phyloP scores from a whole-genome alignment of 2,888 invertebrate species.

The Seladonia tumulorum region DNA sequence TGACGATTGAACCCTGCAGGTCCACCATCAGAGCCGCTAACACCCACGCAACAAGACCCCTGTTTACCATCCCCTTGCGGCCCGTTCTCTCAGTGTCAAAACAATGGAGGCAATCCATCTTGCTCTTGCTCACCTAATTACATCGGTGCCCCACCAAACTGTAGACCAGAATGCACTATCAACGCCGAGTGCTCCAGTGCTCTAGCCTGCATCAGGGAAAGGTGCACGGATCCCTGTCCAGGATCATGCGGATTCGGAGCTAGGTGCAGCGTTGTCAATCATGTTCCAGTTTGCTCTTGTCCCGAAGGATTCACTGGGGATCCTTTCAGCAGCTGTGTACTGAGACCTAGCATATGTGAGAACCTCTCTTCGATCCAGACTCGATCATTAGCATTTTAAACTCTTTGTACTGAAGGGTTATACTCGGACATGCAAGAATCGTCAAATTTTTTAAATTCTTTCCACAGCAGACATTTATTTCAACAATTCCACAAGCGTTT shows the following conservation, averaged over 20 bases:
- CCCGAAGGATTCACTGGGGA: conserved; percentile 90
- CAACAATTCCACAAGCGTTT: too few species aligned
- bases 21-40: conserved; percentile 24
- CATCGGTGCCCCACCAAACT: conserved; percentile 86
- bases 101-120: conserved; percentile 85
- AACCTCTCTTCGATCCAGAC: neutral
- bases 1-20: conserved; percentile 23
- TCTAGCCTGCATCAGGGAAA: conserved; percentile 91
- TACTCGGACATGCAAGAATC: neutral
- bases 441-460: neutral
- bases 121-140: conserved; percentile 85
- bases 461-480: neutral
- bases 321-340: conserved; percentile 87
- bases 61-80: conserved; percentile 88
- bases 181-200: conserved; percentile 91
- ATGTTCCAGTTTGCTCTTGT: conserved; percentile 91
- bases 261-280: conserved; percentile 88
- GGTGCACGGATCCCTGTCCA: conserved; percentile 92
- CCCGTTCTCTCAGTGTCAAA: conserved; percentile 86
- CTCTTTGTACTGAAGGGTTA: neutral
- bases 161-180: conserved; percentile 89
- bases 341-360: conserved; percentile 77
- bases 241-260: conserved; percentile 90
- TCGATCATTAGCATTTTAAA: neutral
- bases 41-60: conserved; percentile 83